A percentile compares a stretch with the other conserved stretches of the same genome.
Evolutionary conservation across 2,797 vertebrate species (phyloP).

Genomic region (Mormyrops attenuatus): DNA sequence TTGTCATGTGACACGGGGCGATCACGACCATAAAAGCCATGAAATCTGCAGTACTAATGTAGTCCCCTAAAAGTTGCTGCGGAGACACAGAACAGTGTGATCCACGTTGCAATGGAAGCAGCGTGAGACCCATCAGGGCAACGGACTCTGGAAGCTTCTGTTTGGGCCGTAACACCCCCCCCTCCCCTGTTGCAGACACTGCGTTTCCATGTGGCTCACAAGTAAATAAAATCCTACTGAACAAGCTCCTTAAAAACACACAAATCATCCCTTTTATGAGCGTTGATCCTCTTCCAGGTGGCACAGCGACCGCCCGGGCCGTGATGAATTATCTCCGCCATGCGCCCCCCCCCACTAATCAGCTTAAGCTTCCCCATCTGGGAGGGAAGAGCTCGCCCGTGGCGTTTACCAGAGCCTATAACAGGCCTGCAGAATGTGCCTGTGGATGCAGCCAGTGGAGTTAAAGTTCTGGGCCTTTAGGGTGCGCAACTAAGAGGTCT

Average conservation of each 20-base stretch:
- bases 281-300: not conserved
- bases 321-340: conserved; percentile 47
- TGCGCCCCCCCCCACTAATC: not conserved
- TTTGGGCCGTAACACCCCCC: not conserved
- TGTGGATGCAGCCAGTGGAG: not conserved
- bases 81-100: not conserved
- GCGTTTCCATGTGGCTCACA: conserved; percentile 21
- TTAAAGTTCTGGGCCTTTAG: not conserved
- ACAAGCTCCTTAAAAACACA: conserved; percentile 50
- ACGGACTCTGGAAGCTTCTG: not conserved
- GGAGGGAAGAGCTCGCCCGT: conserved; percentile 37
- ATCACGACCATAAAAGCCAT: not conserved
- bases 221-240: conserved; percentile 41
- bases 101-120: not conserved
- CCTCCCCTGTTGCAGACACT: not conserved
- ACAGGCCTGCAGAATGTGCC: not conserved
- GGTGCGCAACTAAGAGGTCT: not conserved
- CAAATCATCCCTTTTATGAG: conserved; percentile 45
- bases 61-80: not conserved
- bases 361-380: conserved; percentile 45
- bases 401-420: not conserved
- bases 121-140: not conserved
- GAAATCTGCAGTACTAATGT: not conserved
- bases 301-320: not conserved
- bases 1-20: not conserved